Percentiles rank a stretch among this genome's conserved stretches.
Conservation (phyloP, 2,888 invertebrate genomes). For the Tipula lateralis region DNA sequence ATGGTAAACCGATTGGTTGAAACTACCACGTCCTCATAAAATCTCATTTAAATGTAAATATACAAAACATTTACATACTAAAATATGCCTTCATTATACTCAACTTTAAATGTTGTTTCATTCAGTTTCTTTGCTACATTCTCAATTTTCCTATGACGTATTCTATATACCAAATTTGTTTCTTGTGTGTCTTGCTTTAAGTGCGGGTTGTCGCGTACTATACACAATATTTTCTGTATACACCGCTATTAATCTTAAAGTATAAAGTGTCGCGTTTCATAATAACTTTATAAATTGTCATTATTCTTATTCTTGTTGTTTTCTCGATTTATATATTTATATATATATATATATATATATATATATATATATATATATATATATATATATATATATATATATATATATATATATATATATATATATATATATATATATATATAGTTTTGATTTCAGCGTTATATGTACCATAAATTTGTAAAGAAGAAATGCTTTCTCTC, state of each 20-base stretch:
- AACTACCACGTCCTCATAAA: background rate
- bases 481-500: background rate
- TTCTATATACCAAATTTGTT: background rate
- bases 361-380: background rate
- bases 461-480: background rate
- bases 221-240: background rate
- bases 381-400: background rate
- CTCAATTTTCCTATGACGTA: background rate
- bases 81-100: slow-evolving; percentile 19
- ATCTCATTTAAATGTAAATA: slow-evolving; percentile 13
- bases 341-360: too few relatives aligned
- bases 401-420: background rate
- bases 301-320: background rate
- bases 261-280: background rate
- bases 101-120: background rate
- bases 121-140: background rate
- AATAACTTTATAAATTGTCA: background rate
- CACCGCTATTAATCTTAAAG: slow-evolving; percentile 19
- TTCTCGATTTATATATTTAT: background rate
- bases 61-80: background rate
- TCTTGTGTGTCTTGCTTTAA: background rate
- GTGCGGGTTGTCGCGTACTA: background rate
- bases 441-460: background rate
- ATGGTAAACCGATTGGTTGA: background rate
- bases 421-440: background rate